Conservation (phyloP, 1,140 invertebrate species). For the Drosophila nigrodunni region DNA sequence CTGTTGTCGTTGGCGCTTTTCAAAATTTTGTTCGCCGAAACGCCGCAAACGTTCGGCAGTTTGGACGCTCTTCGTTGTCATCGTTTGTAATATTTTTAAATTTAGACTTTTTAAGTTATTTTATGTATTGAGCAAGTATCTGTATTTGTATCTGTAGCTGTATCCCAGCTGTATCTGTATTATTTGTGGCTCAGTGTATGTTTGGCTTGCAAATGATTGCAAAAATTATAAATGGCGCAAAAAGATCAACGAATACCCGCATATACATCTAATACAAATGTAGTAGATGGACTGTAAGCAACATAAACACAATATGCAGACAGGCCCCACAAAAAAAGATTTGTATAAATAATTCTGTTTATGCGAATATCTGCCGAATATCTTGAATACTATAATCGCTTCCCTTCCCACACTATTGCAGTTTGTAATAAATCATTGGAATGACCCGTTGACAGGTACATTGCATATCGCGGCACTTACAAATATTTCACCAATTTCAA, state of each 20-base stretch:
- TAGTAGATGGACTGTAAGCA: constrained; percentile 63
- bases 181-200: constrained; percentile 37
- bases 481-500: constrained; percentile 16
- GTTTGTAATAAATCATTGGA: constrained; percentile 63
- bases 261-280: constrained; percentile 27
- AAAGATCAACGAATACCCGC: constrained; percentile 41
- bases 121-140: constrained; percentile 71
- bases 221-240: constrained; percentile 68
- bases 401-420: constrained; percentile 29
- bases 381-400: constrained; percentile 55
- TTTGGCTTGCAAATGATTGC: constrained; percentile 71
- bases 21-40: constrained; percentile 51
- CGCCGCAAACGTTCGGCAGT: constrained; percentile 56
- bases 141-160: constrained; percentile 31
- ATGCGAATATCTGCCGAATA: constrained; percentile 65
- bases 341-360: constrained; percentile 80
- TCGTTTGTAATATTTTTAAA: constrained; percentile 84
- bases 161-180: constrained; percentile 35
- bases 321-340: constrained; percentile 32
- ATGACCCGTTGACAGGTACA: constrained; percentile 59
- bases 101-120: constrained; percentile 82
- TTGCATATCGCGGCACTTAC: constrained; percentile 46
- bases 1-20: constrained; percentile 29
- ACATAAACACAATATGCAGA: constrained; percentile 78
- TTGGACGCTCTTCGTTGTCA: constrained; percentile 78